phyloP scores from a whole-genome alignment of 2,888 invertebrate genomes.

The Coelopa pilipes region DNA sequence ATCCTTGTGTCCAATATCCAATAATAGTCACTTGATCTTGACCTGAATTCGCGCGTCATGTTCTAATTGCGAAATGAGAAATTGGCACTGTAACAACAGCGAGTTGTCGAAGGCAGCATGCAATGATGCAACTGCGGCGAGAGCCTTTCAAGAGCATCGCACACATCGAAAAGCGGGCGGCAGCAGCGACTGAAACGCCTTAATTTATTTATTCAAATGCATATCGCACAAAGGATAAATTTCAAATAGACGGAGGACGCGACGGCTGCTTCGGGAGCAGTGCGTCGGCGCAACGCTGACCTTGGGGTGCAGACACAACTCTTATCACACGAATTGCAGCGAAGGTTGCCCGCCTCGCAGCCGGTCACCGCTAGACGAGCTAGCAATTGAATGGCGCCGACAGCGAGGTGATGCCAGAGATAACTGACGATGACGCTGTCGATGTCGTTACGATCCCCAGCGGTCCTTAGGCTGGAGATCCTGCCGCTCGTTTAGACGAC shows the following conservation, averaged over 20 bases:
- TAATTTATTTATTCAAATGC: slow-evolving; percentile 41
- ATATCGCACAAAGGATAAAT: slow-evolving; percentile 41
- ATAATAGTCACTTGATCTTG: slow-evolving; percentile 61
- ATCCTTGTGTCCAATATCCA: slow-evolving; percentile 64
- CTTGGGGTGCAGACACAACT: slow-evolving; percentile 37
- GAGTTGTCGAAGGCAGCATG: background rate
- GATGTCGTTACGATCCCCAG: no score
- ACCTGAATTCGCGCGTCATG: slow-evolving; percentile 55
- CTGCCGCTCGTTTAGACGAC: no score
- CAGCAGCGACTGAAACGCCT: slow-evolving; percentile 18
- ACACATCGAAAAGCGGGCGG: slow-evolving; percentile 6
- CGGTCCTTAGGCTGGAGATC: no score
- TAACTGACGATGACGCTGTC: no score
- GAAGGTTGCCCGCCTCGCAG: slow-evolving; percentile 38
- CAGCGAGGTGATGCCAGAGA: no score
- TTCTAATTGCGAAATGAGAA: slow-evolving; percentile 41
- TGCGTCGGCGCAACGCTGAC: slow-evolving; percentile 30
- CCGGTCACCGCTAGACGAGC: slow-evolving; percentile 30
- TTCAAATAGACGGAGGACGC: slow-evolving; percentile 31
- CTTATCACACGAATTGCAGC: slow-evolving; percentile 41
- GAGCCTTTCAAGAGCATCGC: background rate
- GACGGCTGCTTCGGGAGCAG: slow-evolving; percentile 15
- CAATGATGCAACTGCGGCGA: slow-evolving; percentile 11
- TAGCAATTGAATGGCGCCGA: slow-evolving; percentile 37
- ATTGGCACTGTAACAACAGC: slow-evolving; percentile 16